These are phyloP conservation scores for Helicoverpa assulta DNA, from an alignment of 2,888 invertebrate species.

Conservation along the genomic window DNA sequence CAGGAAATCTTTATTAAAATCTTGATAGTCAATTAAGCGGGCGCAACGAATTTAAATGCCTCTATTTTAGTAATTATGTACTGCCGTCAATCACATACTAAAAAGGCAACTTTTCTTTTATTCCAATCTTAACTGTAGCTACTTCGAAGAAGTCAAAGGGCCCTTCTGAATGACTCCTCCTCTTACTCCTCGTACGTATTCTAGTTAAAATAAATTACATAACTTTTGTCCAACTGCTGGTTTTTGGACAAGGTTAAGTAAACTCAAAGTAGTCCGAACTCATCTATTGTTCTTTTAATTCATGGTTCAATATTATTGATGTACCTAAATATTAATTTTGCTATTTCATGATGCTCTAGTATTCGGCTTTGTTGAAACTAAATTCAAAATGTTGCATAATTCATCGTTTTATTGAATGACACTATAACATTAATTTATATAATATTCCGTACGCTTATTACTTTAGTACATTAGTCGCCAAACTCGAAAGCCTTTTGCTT, in stretches of 20 bases:
- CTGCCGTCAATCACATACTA: no score
- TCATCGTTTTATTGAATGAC: not conserved
- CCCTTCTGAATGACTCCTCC: conserved; percentile 20
- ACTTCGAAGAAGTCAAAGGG: conserved; percentile 10
- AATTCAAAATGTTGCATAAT: no score
- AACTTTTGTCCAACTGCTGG: conserved; percentile 33
- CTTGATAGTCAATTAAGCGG: not conserved
- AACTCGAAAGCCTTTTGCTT: conserved; percentile 63
- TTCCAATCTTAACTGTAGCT: not conserved
- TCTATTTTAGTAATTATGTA: not conserved
- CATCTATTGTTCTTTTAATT: no score
- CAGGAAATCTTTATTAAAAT: not conserved
- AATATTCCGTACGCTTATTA: conserved; percentile 63
- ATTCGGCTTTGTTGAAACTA: not conserved
- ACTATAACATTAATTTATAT: conserved; percentile 22
- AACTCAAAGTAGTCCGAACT: no score
- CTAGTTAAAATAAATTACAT: conserved; percentile 25
- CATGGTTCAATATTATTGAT: no score
- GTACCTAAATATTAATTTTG: not conserved
- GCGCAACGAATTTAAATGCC: not conserved
- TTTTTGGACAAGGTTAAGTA: conserved; percentile 6
- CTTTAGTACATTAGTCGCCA: conserved; percentile 72
- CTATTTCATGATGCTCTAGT: not conserved
- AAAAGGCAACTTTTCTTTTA: no score
- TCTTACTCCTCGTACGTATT: conserved; percentile 20